Evolutionary conservation across 2,888 invertebrate species (phyloP), one percentile per base, ranked within the genome.

Genomic region (Candidula unifasciata): DNA sequence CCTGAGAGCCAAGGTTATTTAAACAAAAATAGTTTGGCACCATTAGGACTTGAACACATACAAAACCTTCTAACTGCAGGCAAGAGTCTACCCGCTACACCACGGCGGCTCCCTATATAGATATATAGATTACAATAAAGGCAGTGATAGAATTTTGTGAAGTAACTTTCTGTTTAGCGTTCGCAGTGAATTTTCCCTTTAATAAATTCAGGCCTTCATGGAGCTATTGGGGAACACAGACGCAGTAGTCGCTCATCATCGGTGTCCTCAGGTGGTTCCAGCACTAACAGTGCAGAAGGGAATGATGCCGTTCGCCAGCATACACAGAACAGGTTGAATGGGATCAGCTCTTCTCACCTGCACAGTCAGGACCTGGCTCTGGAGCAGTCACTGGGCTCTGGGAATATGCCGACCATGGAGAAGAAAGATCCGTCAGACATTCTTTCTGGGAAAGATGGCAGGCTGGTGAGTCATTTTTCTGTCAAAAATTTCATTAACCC

Each of bases 161-260:
- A n/a, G 60, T 21, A 10, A 1, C n/a, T n/a, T 16, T n/a, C 21
- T 60, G 21, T 60, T 3, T 24, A n/a, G n/a, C n/a, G 13, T 44
- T 44, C 44, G 13, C 44, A 44, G 6, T 44, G 8, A 44, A 44
- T 44, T 44, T 6, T 44, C 13, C 44, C 6, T 44, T 44, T 44
- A 54, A 60, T 16, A n/a, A 64, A 33, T 35, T 2, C 57, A 80
- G 84, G 69, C n/a, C 73, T 84, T 24, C 84, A 80, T 66, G 84
- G 80, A 24, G 80, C 71, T 18, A 80, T 84, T 52, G 84, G 84
- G 57, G 84, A 84, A 21, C 84, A 80, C 52, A 71, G 84, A 52
- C 80, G 80, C 5, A 80, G 60, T n/a, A 84, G 84, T 52, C 80
- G 80, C 44, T 84, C 84, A 44, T 79, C 79, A 71, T 80, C 84